Evolutionary conservation across 2,113 vertebrate species (phyloP).

Genomic region (Ochotona curzoniae): DNA sequence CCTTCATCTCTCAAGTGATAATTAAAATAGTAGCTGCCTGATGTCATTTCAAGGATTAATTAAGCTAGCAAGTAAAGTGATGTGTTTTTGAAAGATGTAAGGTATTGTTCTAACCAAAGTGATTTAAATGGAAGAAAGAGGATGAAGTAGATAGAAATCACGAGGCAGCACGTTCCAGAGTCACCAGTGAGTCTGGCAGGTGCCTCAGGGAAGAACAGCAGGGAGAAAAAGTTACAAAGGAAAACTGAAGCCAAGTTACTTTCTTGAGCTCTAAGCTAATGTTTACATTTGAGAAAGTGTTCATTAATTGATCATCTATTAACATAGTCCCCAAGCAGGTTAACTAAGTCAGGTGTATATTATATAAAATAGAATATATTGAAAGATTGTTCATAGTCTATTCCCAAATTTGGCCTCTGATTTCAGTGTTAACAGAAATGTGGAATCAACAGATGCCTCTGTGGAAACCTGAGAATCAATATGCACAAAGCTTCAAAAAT

Average conservation of each 20-base stretch:
- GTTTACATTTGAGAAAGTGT: slow-evolving; percentile 54
- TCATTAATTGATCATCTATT: slow-evolving; percentile 67
- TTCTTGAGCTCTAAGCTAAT: slow-evolving; percentile 48
- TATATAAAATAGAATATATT: slow-evolving; percentile 36
- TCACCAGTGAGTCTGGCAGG: slow-evolving; percentile 1
- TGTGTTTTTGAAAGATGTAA: neutral
- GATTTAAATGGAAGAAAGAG: neutral
- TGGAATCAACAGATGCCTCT: slow-evolving; percentile 59
- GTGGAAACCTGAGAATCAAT: slow-evolving; percentile 29
- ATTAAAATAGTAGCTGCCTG: neutral
- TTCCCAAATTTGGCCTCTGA: slow-evolving; percentile 53
- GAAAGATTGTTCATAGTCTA: neutral
- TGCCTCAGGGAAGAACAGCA: neutral
- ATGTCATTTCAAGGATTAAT: neutral
- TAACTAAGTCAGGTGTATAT: slow-evolving; percentile 42
- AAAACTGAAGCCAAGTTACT: slow-evolving; percentile 46
- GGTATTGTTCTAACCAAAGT: neutral
- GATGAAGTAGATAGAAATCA: slow-evolving; percentile 7
- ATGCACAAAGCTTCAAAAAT: slow-evolving; percentile 25
- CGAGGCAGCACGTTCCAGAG: neutral
- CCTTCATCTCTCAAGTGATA: neutral
- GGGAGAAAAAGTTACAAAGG: neutral
- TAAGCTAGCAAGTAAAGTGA: neutral
- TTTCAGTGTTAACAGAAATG: slow-evolving; percentile 47
- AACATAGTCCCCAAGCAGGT: neutral